Evolutionary conservation across 2,888 invertebrate species (phyloP), one percentile per base, ranked within the genome.

Genomic region (Drosophila setosimentum): DNA sequence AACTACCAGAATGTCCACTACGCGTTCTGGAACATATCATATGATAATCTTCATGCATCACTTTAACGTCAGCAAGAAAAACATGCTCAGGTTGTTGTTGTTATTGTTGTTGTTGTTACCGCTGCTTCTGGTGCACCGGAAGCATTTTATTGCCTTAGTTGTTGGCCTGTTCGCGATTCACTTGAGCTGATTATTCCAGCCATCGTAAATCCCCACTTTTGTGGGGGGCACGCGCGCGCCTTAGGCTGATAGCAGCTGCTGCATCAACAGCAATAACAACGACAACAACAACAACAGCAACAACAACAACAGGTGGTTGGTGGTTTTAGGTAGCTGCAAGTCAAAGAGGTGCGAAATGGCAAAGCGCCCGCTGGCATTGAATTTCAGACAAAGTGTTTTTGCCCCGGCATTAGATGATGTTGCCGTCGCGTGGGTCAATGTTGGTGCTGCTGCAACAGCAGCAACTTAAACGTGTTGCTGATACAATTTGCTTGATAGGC

Each of bases 41-140:
- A 85, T 82, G 89, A 91, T 89, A 89, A 89, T 91, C 89, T 89
- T 78, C 88, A 91, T 89, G 89, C 91, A 91, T 89, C 89, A 89
- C 84, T 85, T 89, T 76, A 73, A 87, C 76, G 80, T 82, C 81
- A 85, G 81, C 73, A 75, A 68, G 66, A 67, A 51, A 75, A 50
- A 57, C 57, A 57, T 16, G 57, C 57, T 29, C 5, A 37, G 3
- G 72, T 61, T 80, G 87, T 33, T 76, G 86, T 71, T 71, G 87
- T 33, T 76, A 83, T 71, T 71, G 73, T 35, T 55, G 74, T 27
- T 65, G 73, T 51, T 65, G 70, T 45, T 63, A 65, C 42, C 68
- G 72, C 37, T 61, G 80, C 30, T 77, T 76, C 49, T 79, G 89
- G 69, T 73, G 87, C 87, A 90, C 87, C 87, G 87, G 87, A 87